Evolutionary conservation across 2,888 invertebrate species (phyloP).

Genomic region (Luffia ferchaultella): DNA sequence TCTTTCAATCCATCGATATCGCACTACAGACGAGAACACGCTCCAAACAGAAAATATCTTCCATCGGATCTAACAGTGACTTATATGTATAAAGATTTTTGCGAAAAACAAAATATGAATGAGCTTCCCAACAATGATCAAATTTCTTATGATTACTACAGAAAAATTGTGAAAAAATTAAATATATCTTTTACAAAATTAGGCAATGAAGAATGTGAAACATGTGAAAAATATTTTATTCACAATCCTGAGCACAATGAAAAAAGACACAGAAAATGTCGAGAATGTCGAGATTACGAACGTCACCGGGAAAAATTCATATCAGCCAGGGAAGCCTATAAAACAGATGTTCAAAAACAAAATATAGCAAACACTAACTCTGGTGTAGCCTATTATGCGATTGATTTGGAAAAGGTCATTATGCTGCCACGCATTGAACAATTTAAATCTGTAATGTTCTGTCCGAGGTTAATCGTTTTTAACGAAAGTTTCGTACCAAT

Average conservation of each 20-base stretch:
- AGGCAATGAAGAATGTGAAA: slow-evolving; percentile 9
- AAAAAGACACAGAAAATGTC: slow-evolving; percentile 10
- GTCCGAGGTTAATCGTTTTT: slow-evolving; percentile 14
- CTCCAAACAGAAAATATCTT: slow-evolving; percentile 16
- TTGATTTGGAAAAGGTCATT: slow-evolving; percentile 18
- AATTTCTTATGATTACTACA: slow-evolving; percentile 1
- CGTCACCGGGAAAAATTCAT: slow-evolving; percentile 9
- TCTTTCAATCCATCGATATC: slow-evolving; percentile 14
- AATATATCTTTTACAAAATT: slow-evolving; percentile 6
- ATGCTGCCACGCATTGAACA: slow-evolving; percentile 21
- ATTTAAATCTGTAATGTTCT: slow-evolving; percentile 19
- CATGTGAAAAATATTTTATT: slow-evolving; percentile 10
- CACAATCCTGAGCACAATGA: slow-evolving; percentile 10
- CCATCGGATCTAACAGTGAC: slow-evolving; percentile 14
- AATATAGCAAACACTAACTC: slow-evolving; percentile 7
- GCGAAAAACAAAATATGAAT: slow-evolving; percentile 3
- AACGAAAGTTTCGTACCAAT: slow-evolving; percentile 16
- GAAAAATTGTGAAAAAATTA: slow-evolving; percentile 1
- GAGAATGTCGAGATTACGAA: slow-evolving; percentile 10
- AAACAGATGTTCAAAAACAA: slow-evolving; percentile 9
- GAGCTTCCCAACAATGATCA: neutral
- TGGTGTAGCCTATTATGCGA: slow-evolving; percentile 8
- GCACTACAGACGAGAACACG: slow-evolving; percentile 18
- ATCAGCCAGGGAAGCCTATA: slow-evolving; percentile 11
- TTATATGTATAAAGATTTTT: slow-evolving; percentile 1